Evolutionary conservation across 2,797 vertebrate genomes (phyloP).

Genomic region (Cottoperca gobio): DNA sequence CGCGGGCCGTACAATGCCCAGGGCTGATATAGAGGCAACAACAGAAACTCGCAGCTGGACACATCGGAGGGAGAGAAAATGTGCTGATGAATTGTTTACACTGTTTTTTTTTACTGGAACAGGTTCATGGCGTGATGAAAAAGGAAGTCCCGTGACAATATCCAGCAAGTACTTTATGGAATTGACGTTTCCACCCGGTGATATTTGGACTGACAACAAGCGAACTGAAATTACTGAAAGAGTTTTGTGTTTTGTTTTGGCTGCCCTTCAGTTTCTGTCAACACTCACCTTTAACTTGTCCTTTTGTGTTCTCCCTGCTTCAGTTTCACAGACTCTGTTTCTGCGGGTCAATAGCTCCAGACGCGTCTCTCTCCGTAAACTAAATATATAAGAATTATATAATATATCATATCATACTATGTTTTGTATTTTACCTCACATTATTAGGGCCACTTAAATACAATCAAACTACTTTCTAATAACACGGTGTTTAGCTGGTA

Average conservation of each 20-base stretch:
- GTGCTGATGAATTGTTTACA: slow-evolving; percentile 51
- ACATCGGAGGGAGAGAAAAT: background rate
- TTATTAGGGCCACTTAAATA: background rate
- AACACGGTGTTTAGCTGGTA: background rate
- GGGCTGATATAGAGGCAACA: no score
- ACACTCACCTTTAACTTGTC: background rate
- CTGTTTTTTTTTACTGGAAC: slow-evolving; percentile 24
- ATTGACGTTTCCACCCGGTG: background rate
- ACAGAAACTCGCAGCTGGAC: no score
- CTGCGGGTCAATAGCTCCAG: slow-evolving; percentile 6
- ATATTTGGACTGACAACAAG: slow-evolving; percentile 26
- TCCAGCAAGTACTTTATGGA: background rate
- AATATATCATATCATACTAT: background rate
- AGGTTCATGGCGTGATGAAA: background rate
- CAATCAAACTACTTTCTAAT: background rate
- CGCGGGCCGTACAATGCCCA: no score
- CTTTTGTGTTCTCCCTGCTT: background rate
- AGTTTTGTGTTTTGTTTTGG: slow-evolving; percentile 30
- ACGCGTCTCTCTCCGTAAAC: slow-evolving; percentile 2
- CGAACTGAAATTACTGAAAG: background rate
- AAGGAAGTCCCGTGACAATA: background rate
- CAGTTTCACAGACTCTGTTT: background rate
- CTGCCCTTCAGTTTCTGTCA: background rate
- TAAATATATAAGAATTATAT: background rate
- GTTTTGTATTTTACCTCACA: background rate